phyloP scores from a whole-genome alignment of 2,888 invertebrate genomes.

The Sinohyriopsis cumingii region DNA sequence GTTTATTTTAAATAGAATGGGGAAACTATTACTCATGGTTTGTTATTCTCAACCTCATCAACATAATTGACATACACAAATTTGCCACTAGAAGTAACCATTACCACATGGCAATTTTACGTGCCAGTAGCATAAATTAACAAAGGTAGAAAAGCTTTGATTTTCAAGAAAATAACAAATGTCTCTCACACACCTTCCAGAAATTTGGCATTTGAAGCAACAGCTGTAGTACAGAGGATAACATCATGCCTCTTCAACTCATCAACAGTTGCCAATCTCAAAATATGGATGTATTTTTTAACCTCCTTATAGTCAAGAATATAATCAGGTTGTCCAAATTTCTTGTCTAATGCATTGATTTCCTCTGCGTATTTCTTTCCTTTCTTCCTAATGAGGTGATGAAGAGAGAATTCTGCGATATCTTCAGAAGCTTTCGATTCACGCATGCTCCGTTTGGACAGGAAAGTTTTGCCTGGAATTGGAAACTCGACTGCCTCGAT shows the following conservation, averaged over 20 bases:
- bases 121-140: too few species aligned
- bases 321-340: constrained; percentile 21
- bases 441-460: constrained; percentile 26
- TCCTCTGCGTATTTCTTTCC: constrained; percentile 22
- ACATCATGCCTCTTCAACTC: constrained; percentile 46
- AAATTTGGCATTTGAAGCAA: constrained; percentile 36
- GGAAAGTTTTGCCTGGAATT: constrained; percentile 47
- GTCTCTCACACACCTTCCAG: constrained; percentile 7
- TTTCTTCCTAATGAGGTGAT: constrained; percentile 44
- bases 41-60: too few species aligned
- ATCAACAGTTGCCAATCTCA: constrained; percentile 34
- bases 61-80: too few species aligned
- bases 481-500: constrained; percentile 60
- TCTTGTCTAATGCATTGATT: constrained; percentile 23
- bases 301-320: constrained; percentile 17
- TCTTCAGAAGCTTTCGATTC: constrained; percentile 24
- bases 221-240: constrained; percentile 53
- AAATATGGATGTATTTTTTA: too few species aligned
- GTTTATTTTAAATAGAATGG: too few species aligned
- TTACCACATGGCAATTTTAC: too few species aligned
- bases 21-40: too few species aligned
- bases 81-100: too few species aligned
- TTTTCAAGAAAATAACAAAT: too few species aligned
- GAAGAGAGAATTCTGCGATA: constrained; percentile 31
- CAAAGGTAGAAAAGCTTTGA: too few species aligned